Evolutionary conservation across 2,888 invertebrate species (phyloP), one percentile per base, ranked within the genome.

Genomic region (Diloba caeruleocephala): DNA sequence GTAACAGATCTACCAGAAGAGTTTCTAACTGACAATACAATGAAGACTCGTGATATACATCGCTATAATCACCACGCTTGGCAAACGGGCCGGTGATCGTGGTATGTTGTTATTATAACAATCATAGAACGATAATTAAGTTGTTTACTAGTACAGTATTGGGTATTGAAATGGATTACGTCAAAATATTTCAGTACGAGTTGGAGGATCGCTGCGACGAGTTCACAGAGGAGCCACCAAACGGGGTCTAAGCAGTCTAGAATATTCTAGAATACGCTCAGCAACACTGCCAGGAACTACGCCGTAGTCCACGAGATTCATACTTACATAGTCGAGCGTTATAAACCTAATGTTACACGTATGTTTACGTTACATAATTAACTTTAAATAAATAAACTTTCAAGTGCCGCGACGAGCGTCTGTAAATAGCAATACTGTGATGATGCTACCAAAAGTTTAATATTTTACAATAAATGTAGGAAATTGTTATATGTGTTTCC

Each of bases 191-290:
- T 21, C 89, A 97, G 96, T 95, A 95, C 69, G 97, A 97, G 79
- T 92, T 97, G 70, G 96, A 97, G 71, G 97, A 97, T 76, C 95
- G 95, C 73, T 98, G 97, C 87, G 97, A 97, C 79, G 96, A 96
- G 79, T 94, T 97, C 72, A 94, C 95, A 21, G 95, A 94, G 60
- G 94, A 88, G 21, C 55, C 48, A 2, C 44, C 70, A 15, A 36
- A 14, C 21, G 49, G 10, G 14, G 59, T 46, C 48, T 38, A 48
- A 21, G 28, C 19, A 14, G 25, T 37, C 4, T 14, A 14, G 9
- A 13, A 25, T 13, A 7, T 9, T 9, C 14, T 25, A 23, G 25
- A 25, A 14, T 23, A 37, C 14, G 37, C 25, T 34, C n/a, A n/a
- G 44, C 34, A n/a, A 45, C 55, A 46, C 51, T 51, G 58, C 53